A percentile compares a stretch with the other conserved stretches of the same genome.
phyloP scores from a whole-genome alignment of 2,797 vertebrate species.

The Parambassis ranga region DNA sequence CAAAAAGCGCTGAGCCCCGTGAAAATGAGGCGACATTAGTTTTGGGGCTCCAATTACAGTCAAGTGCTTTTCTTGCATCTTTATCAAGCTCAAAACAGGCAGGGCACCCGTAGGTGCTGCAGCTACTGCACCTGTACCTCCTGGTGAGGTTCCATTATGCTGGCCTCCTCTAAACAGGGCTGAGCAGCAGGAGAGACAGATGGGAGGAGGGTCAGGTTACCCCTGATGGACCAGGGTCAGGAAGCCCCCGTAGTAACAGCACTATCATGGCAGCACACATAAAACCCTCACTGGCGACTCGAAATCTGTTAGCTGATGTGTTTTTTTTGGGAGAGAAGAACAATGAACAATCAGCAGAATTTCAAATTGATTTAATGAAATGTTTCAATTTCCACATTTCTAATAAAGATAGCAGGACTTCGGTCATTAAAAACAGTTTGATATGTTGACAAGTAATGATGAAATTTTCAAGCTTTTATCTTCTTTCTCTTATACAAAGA shows the following conservation, averaged over 20 bases:
- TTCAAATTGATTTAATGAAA: slow-evolving; percentile 86
- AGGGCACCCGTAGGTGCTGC: slow-evolving; percentile 66
- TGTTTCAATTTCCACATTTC: slow-evolving; percentile 81
- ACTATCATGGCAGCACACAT: slow-evolving; percentile 33
- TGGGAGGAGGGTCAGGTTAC: slow-evolving; percentile 85
- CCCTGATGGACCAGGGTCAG: slow-evolving; percentile 72
- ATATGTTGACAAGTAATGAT: slow-evolving; percentile 78
- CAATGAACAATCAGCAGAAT: slow-evolving; percentile 38
- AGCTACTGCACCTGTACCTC: slow-evolving; percentile 76
- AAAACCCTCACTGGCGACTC: background rate
- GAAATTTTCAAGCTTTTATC: slow-evolving; percentile 71
- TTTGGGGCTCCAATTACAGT: slow-evolving; percentile 65
- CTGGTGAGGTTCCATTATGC: slow-evolving; percentile 71
- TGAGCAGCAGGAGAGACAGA: slow-evolving; percentile 84
- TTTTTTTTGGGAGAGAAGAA: background rate
- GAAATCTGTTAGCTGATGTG: background rate
- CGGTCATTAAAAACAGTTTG: slow-evolving; percentile 80
- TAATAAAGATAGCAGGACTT: slow-evolving; percentile 83
- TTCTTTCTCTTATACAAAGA: slow-evolving; percentile 76
- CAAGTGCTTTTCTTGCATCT: slow-evolving; percentile 66
- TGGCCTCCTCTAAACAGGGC: slow-evolving; percentile 37
- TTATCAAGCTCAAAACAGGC: slow-evolving; percentile 50
- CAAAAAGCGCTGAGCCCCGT: slow-evolving; percentile 4
- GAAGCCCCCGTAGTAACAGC: slow-evolving; percentile 69
- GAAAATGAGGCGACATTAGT: slow-evolving; percentile 62